Conservation (phyloP, 2,797 vertebrate species). For the Bucorvus abyssinicus region DNA sequence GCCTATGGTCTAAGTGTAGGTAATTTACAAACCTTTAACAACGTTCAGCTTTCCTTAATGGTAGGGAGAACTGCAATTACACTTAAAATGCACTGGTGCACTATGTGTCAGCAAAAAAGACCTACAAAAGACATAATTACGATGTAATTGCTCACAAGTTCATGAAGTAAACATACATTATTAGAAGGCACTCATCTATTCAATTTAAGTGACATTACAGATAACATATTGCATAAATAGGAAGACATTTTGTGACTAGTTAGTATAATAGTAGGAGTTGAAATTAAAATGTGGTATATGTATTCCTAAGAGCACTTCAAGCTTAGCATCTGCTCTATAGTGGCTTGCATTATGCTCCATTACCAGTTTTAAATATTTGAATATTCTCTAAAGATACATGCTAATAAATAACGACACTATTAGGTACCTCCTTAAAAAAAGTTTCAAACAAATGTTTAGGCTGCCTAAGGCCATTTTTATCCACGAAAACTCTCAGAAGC, state of each 20-base stretch:
- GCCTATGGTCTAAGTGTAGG: slow-evolving; percentile 79
- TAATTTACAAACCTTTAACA: slow-evolving; percentile 82
- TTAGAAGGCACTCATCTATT: slow-evolving; percentile 79
- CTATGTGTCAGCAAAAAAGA: slow-evolving; percentile 79
- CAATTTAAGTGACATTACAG: slow-evolving; percentile 79
- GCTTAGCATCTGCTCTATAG: slow-evolving; percentile 63
- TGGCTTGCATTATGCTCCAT: slow-evolving; percentile 44
- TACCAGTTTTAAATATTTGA: slow-evolving; percentile 54
- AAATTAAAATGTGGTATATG: slow-evolving; percentile 74
- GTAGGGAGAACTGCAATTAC: slow-evolving; percentile 80
- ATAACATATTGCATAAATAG: slow-evolving; percentile 78
- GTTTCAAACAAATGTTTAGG: neutral
- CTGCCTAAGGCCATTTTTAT: neutral
- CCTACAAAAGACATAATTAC: slow-evolving; percentile 82
- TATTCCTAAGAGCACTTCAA: slow-evolving; percentile 64
- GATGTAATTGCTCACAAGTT: slow-evolving; percentile 81
- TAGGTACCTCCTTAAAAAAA: neutral
- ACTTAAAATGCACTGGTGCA: slow-evolving; percentile 75
- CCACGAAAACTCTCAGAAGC: neutral
- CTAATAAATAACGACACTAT: neutral
- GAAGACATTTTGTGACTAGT: slow-evolving; percentile 76
- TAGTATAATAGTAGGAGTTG: slow-evolving; percentile 74
- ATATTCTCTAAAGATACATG: slow-evolving; percentile 35
- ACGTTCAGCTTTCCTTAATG: slow-evolving; percentile 78
- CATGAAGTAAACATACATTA: slow-evolving; percentile 83